Base-by-base conservation (phyloP, 2,113 vertebrate genomes). In the Nothocercus nigrocapillus region DNA sequence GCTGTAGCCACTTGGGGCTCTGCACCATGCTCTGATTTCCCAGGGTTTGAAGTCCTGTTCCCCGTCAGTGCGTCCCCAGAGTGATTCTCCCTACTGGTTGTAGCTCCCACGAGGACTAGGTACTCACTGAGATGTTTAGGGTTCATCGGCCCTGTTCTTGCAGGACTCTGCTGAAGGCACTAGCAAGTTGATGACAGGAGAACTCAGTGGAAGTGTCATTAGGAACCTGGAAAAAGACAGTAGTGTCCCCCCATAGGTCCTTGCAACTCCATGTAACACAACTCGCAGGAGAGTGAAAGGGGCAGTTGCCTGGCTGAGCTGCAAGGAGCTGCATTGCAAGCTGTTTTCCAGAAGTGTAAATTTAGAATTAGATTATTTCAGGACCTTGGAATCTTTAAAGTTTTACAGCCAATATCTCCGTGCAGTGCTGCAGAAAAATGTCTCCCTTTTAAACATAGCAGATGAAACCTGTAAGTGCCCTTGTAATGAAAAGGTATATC, bases 21-120 rank as follows among this genome's bases (percentile, higher is more conserved):
- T 32, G 11, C 16, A 13, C 28, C 0, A 0, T 0, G 0, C 40
- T 66, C 40, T 0, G 1, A 1, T 54, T 88, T 92, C 69, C 30
- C 19, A 9, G 0, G 0, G 17, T 2, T 1, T 0, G 44, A 27
- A 67, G 36, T 59, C 66, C 5, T 49, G 21, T 13, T 51, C 24
- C 28, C 45, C 18, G 0, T n/a, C 58, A 21, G 8, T 16, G 28
- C 1, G 4, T 66, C 22, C n/a, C 25, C 9, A 32, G 34, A 22
- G 27, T 80, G 19, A n/a, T 44, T 40, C 1, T 0, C 45, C 27
- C 58, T 1, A 0, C 21, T 6, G 38, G 17, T 13, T 83, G 49
- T n/a, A 5, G 51, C 69, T 75, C 42, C 11, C 15, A 18, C 72
- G 13, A 82, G 54, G 34, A 42, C 21, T 66, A 51, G 13, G 6